Conservation (phyloP, 2,797 vertebrate species). For the Oreonectes daqikongensis region DNA sequence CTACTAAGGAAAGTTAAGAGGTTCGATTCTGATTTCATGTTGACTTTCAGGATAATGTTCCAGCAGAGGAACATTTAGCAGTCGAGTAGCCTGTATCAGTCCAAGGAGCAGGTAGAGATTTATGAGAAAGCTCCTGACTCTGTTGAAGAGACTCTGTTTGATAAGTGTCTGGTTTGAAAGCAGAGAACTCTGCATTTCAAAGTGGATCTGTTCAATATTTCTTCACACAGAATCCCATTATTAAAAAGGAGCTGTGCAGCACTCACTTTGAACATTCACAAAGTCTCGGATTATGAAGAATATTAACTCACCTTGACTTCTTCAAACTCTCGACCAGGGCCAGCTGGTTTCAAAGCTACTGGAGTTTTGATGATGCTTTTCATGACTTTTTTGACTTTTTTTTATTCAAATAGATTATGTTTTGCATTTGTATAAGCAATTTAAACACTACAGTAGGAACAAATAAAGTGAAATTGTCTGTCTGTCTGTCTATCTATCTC, state of each 20-base stretch:
- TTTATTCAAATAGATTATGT: not conserved
- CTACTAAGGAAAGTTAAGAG: not conserved
- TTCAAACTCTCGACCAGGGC: not conserved
- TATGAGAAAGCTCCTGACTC: slow-evolving; percentile 7
- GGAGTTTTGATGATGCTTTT: not conserved
- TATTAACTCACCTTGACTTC: slow-evolving; percentile 15
- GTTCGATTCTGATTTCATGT: not conserved
- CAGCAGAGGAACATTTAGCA: not conserved
- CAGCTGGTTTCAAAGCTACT: not conserved
- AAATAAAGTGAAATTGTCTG: no score
- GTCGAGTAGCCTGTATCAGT: not conserved
- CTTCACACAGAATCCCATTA: slow-evolving; percentile 27
- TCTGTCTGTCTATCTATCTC: not conserved
- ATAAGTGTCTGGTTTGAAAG: slow-evolving; percentile 11
- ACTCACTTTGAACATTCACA: slow-evolving; percentile 34
- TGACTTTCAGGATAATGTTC: not conserved
- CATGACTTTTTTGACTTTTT: not conserved
- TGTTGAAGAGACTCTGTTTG: not conserved
- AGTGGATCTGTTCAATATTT: slow-evolving; percentile 37
- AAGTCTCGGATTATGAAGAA: slow-evolving; percentile 14
- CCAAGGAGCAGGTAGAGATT: slow-evolving; percentile 19
- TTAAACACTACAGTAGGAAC: not conserved
- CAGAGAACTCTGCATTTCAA: slow-evolving; percentile 29
- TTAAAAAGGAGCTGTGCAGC: slow-evolving; percentile 7
- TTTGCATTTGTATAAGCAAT: not conserved